phyloP scores from a whole-genome alignment of 2,797 vertebrate species.

The Graptemys geographica region DNA sequence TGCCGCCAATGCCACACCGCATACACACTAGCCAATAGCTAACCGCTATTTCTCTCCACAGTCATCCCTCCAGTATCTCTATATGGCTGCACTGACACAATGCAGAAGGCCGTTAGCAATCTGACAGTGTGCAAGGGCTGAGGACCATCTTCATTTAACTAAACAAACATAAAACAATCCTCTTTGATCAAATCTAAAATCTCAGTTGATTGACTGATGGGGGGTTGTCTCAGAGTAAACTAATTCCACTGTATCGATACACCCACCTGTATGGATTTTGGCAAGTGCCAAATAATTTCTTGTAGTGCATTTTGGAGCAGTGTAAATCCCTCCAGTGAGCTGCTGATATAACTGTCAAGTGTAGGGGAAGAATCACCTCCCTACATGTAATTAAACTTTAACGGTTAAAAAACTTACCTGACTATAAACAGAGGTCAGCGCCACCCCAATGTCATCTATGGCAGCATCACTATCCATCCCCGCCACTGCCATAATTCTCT shows the following conservation, averaged over 20 bases:
- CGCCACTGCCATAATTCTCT: background rate
- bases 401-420: slow-evolving; percentile 24
- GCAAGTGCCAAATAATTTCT: background rate
- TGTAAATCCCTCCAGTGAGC: slow-evolving; percentile 2
- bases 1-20: background rate
- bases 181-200: slow-evolving; percentile 28
- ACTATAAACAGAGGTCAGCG: background rate
- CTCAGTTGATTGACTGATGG: background rate
- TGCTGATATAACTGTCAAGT: slow-evolving; percentile 27
- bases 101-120: slow-evolving; percentile 42
- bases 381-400: background rate
- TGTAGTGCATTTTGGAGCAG: background rate
- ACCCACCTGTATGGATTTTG: background rate
- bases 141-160: slow-evolving; percentile 37
- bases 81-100: slow-evolving; percentile 33
- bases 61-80: slow-evolving; percentile 37
- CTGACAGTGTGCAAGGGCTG: background rate
- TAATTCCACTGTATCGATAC: slow-evolving; percentile 25
- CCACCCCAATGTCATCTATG: background rate
- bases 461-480: background rate
- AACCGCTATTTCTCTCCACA: slow-evolving; percentile 36
- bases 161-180: slow-evolving; percentile 50
- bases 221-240: background rate
- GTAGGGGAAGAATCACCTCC: background rate
- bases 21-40: background rate